Percentiles rank a stretch among this genome's conserved stretches.
Conservation (phyloP, 2,888 invertebrate species). For the Polymixis flavicincta region DNA sequence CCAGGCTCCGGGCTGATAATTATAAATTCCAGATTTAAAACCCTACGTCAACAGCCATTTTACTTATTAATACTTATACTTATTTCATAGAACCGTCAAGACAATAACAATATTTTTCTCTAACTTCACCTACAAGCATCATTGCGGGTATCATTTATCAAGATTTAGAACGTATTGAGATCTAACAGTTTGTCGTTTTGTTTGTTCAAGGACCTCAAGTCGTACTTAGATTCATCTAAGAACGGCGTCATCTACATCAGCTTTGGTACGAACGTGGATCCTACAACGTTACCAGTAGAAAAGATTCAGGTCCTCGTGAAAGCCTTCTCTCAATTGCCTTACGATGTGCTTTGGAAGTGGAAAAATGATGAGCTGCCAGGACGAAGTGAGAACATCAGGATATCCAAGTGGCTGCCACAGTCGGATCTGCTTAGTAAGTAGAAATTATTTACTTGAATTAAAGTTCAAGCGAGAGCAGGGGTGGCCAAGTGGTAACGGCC, state of each 20-base stretch:
- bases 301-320: conserved; percentile 70
- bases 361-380: conserved; percentile 73
- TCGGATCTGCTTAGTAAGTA: conserved; percentile 67
- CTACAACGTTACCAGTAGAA: conserved; percentile 71
- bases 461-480: no score
- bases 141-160: neutral
- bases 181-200: neutral
- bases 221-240: conserved; percentile 77
- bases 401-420: conserved; percentile 81
- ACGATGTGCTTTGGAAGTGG: conserved; percentile 83
- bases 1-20: no score
- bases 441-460: no score
- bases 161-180: neutral
- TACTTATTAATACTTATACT: no score
- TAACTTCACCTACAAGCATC: neutral
- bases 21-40: no score
- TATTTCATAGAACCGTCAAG: no score
- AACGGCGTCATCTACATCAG: conserved; percentile 80
- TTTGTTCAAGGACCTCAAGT: conserved; percentile 68
- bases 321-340: conserved; percentile 78
- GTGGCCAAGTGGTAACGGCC: no score
- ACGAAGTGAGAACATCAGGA: conserved; percentile 72
- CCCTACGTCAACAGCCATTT: no score
- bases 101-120: no score
- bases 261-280: conserved; percentile 79